A percentile compares a stretch with the other conserved stretches of the same genome.
These are phyloP conservation scores for Pterostichus madidus DNA, from an alignment of 2,888 invertebrate species.

Conservation along the genomic window DNA sequence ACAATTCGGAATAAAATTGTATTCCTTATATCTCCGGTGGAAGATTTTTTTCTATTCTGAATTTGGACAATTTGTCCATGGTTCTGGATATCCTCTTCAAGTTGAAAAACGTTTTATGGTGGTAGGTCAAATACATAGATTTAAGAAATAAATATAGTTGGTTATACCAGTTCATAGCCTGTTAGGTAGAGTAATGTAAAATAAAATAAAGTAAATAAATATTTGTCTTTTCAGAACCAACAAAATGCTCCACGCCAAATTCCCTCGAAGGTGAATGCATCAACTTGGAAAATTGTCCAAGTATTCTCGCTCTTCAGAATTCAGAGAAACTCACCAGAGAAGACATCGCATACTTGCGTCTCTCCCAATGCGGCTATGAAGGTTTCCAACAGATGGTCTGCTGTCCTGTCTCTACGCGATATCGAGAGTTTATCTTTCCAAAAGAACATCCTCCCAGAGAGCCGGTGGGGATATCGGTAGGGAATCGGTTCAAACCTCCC, in stretches of 20 bases:
- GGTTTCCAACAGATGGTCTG: conserved; percentile 78
- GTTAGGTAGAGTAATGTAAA: no score
- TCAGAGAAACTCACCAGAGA: conserved; percentile 70
- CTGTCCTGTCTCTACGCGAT: conserved; percentile 73
- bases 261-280: conserved; percentile 77
- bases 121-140: no score
- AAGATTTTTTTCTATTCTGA: no score
- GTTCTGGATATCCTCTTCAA: no score
- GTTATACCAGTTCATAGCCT: no score
- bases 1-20: no score
- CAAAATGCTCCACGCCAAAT: conserved; percentile 76
- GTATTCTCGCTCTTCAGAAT: conserved; percentile 74
- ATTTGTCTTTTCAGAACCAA: conserved; percentile 26
- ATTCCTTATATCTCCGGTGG: no score
- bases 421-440: conserved; percentile 32
- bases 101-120: no score
- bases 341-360: conserved; percentile 76
- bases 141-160: no score
- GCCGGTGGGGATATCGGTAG: not conserved
- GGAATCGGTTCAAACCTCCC: conserved; percentile 54
- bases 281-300: conserved; percentile 77
- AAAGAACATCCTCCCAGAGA: conserved; percentile 10
- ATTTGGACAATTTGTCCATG: no score
- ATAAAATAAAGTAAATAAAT: no score
- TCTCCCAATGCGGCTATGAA: conserved; percentile 79